Base-by-base conservation (phyloP, 1,140 invertebrate species). In the Lordiphosa clarofinis region DNA sequence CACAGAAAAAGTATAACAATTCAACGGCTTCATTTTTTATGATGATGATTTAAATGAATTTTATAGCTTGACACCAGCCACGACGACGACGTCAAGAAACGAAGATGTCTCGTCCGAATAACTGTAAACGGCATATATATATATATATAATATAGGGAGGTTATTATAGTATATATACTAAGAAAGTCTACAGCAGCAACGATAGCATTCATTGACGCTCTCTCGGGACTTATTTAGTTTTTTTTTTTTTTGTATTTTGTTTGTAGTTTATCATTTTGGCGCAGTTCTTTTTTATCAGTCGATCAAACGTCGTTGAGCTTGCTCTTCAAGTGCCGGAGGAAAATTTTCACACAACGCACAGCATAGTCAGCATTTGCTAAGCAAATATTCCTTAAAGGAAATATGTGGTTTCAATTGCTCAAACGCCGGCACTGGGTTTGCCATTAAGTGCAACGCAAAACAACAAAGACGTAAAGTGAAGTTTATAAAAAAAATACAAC, bases 31-130 rank as follows among this genome's bases (percentile, higher is more conserved):
- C 10, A 75, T 56, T 63, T 56, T 81, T 31, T 31, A 8, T 81
- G 52, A 81, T 84, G 76, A 82, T 82, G 78, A 82, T 84, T 84
- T 82, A 76, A 82, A 78, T 68, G 78, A 73, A 69, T 84, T 76
- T 82, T 66, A 84, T 84, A 62, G 72, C 56, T 56, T 70, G 66
- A 61, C 66, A 69, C 47, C 12, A 44, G 21, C 19, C 10, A 19
- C 40, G 11, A 1, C 24, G 31, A 46, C 24, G 21, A 1, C 13
- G 28, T 11, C 36, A 57, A 48, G 47, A 67, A 39, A 44, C 24
- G 21, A 48, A 43, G 48, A 50, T 50, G 48, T 50, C 24, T 68
- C 55, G 59, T 47, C 46, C 33, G 6, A 49, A 38, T 35, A 58
- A 54, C 47, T 49, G 63, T 57, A 42, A 36, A 56, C 12, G 37